These are phyloP conservation scores for Burhinus oedicnemus DNA, from an alignment of 2,113 vertebrate genomes.

Conservation along the genomic window DNA sequence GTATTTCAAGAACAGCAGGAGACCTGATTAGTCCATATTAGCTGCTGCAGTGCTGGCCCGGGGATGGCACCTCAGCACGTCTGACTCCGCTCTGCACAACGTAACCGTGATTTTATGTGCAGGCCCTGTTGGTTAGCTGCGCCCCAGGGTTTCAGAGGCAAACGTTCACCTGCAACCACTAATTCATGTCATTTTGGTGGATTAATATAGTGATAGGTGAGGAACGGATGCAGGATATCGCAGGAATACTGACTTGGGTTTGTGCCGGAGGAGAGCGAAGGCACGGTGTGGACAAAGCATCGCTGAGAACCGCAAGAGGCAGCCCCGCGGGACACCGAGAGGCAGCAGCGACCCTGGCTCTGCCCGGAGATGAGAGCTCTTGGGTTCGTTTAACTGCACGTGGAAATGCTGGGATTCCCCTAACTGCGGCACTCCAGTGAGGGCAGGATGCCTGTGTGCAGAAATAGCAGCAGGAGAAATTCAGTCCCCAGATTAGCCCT, in stretches of 20 bases:
- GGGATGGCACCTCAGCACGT: background rate
- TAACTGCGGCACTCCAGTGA: background rate
- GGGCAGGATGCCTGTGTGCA: background rate
- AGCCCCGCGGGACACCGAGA: background rate
- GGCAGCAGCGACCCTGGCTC: background rate
- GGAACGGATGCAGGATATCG: background rate
- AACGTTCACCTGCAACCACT: background rate
- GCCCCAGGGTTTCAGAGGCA: background rate
- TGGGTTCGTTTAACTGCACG: background rate
- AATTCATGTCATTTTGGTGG: background rate
- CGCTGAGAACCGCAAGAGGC: background rate
- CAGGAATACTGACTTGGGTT: background rate
- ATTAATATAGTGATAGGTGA: background rate
- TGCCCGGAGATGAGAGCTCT: background rate
- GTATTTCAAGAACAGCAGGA: background rate
- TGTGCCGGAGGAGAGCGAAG: background rate
- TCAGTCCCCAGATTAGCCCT: background rate
- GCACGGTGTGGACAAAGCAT: background rate
- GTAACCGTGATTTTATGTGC: background rate
- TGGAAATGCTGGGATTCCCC: background rate
- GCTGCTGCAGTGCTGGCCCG: background rate
- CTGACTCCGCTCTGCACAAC: background rate
- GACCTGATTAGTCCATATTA: background rate
- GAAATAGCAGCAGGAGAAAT: background rate
- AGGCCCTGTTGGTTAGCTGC: background rate